Base-by-base conservation (phyloP, 2,888 invertebrate genomes). In the Napeogenes sylphis region DNA sequence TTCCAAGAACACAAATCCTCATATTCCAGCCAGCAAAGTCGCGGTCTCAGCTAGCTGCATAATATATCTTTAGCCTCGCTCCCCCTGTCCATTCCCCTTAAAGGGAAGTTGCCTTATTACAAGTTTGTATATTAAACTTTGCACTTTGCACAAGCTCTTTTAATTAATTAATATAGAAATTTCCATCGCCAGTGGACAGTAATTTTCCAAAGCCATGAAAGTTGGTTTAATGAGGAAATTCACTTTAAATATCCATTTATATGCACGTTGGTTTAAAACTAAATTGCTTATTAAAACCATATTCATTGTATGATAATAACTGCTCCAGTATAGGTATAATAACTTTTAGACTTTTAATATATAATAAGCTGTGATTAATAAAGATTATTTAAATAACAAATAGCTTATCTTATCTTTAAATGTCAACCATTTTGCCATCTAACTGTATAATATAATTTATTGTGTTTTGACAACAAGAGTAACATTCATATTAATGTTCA, bases 81-180 rank as follows among this genome's bases (percentile, higher is more conserved):
- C 12, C 30, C 5, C 12, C 51, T 30, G 51, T 51, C 4, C 51
- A 51, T 8, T 30, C 6, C n/a, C 51, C 4, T 30, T 51, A 4
- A 4, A 12, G 5, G 10, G 30, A 30, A 55, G 30, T 55, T 56
- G 63, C 64, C 59, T 61, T 62, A 63, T 61, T 63, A 61, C 62
- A 68, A 72, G 70, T 74, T 73, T 73, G 73, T 73, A 71, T 70
- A 73, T 70, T 71, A 71, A 78, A 78, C 76, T 78, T 78, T 63
- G 71, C 74, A 74, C 75, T 51, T 76, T 69, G 21, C 51, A 35
- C 4, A n/a, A 47, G 38, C 59, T 38, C 54, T 21, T 45, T 30
- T 54, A 10, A 54, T 45, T 38, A n/a, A 54, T 30, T n/a, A 33
- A n/a, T 32, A 45, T n/a, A 32, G 45, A 30, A 55, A 55, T 55